Evolutionary conservation across 2,797 vertebrate species (phyloP), one percentile per base, ranked within the genome.

Genomic region (Typhlichthys subterraneus): DNA sequence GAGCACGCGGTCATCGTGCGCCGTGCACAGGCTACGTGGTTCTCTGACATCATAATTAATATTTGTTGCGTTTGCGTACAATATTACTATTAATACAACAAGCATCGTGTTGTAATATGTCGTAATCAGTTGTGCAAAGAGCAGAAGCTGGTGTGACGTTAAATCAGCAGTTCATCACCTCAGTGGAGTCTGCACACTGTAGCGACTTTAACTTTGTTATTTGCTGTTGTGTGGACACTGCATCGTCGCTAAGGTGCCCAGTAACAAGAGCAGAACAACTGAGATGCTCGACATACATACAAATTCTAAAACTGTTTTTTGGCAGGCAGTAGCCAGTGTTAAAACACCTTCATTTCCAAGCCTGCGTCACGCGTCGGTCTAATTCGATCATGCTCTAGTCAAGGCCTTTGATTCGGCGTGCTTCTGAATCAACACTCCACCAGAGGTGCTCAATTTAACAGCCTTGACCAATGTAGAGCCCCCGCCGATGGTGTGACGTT

Each of bases 101-200:
- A 38, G 33, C 33, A 7, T 38, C 33, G 33, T 38, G n/a, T n/a
- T n/a, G n/a, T n/a, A n/a, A n/a, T n/a, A n/a, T n/a, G n/a, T n/a
- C n/a, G n/a, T n/a, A 7, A 5, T 38, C 13, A 51, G 49, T n/a
- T 4, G 7, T n/a, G 13, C 49, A 4, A 4, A 15, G 49, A 19
- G 55, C 3, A n/a, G 11, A 23, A 65, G 19, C 0, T 23, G 56
- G 48, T 56, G 52, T 19, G 61, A 60, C 33, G 15, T 45, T 45
- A 14, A 15, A 58, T 23, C 14, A 33, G 17, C n/a, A 64, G 69
- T 83, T 79, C 80, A 75, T 69, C 84, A 77, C 77, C 46, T 81
- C 77, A 69, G 45, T n/a, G 55, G 15, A 53, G 66, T 76, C 66
- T 65, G 61, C 61, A 67, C 73, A 31, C 46, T 11, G 53, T 51